phyloP scores from a whole-genome alignment of 1,140 invertebrate species.

The Drosophila ercepeae region DNA sequence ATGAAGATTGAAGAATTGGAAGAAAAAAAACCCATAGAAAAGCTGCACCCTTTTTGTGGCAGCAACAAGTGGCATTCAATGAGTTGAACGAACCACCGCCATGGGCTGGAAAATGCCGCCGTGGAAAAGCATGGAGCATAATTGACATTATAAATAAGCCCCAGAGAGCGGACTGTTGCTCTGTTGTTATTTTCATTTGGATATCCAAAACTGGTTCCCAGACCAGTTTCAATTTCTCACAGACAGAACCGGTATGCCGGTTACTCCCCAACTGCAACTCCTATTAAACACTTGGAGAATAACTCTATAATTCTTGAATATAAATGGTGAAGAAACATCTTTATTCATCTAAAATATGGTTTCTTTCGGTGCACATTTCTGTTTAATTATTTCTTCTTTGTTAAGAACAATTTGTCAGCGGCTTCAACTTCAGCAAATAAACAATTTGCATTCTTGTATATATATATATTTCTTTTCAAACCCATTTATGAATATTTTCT shows the following conservation, averaged over 20 bases:
- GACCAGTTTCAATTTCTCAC: constrained; percentile 73
- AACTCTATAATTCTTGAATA: too few relatives aligned
- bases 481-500: constrained; percentile 1
- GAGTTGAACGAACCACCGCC: constrained; percentile 61
- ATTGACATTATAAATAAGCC: constrained; percentile 32
- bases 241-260: constrained; percentile 54
- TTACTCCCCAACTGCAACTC: constrained; percentile 39
- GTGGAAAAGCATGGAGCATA: constrained; percentile 50
- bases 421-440: constrained; percentile 15
- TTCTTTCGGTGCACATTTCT: constrained; percentile 2
- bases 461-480: background rate
- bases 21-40: constrained; percentile 6
- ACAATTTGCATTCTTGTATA: constrained; percentile 25
- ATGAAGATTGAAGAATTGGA: constrained; percentile 8
- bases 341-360: too few relatives aligned
- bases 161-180: constrained; percentile 30
- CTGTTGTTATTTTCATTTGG: constrained; percentile 64
- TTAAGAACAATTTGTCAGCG: constrained; percentile 10
- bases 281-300: constrained; percentile 20
- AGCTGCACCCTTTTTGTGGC: constrained; percentile 56
- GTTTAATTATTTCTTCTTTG: constrained; percentile 5
- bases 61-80: constrained; percentile 65
- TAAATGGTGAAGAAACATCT: too few relatives aligned
- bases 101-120: constrained; percentile 55
- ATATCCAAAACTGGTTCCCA: constrained; percentile 52